Evolutionary conservation across 2,797 vertebrate genomes (phyloP), one percentile per base, ranked within the genome.

Genomic region (Thripadectes ignobilis): DNA sequence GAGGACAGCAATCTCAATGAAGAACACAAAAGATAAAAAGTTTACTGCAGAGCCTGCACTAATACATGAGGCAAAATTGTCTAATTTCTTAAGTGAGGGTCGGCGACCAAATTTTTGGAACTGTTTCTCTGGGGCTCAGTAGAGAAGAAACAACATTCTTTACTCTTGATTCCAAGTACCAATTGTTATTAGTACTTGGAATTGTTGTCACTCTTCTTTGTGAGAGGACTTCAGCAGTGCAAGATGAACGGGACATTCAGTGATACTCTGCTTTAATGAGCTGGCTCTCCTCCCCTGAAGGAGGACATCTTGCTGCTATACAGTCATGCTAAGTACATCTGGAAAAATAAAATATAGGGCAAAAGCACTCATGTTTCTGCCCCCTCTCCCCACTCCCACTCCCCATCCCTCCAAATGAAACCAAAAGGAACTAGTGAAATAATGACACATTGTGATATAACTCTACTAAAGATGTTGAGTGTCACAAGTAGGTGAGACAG

Each of bases 341-440:
- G 43, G 16, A 80, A 19, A 36, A 57, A 43, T 1, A 55, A 48
- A 81, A 62, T 26, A 49, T 14, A 65, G 27, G 18, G 8, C 9
- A 83, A 85, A 79, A 19, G 19, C 36, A 32, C 12, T 12, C 10
- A 36, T 9, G 6, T 36, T 80, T 75, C 58, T 66, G 8, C 4
- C 14, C 4, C 18, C 63, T 12, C 8, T 0, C 12, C 27, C 2
- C 2, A 10, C 5, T 4, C 1, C 2, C 9, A 27, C 39, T 7
- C 8, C 16, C 12, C 18, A 41, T 66, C 7, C 17, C 4, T 12
- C 19, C 18, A 1, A 29, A 49, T 9, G 36, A 92, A 77, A 30
- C 17, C 4, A 49, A 59, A 91, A 59, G 26, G 9, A 59, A 30
- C 15, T 0, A 41, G 22, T 45, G 66, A 84, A 75, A 66, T 74